Percentiles rank a stretch among this genome's conserved stretches.
phyloP scores from a whole-genome alignment of 2,113 vertebrate species.

The Morphnarchus princeps region DNA sequence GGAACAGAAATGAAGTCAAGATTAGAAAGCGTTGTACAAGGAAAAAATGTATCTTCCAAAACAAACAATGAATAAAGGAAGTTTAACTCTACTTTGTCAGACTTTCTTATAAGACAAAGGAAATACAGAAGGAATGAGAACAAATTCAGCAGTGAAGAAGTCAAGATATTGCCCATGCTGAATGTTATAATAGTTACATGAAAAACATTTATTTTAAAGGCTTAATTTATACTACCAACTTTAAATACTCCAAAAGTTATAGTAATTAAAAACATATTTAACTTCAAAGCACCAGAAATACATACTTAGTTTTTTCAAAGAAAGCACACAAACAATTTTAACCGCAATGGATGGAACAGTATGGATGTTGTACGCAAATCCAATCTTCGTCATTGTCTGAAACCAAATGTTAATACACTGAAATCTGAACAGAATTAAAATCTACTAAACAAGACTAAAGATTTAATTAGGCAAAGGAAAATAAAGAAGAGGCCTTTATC shows the following conservation, averaged over 20 bases:
- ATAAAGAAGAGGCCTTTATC: not conserved
- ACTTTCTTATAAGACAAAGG: not conserved
- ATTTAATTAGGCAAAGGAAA: not conserved
- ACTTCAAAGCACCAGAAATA: not conserved
- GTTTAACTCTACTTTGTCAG: not conserved
- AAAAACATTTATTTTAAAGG: not conserved
- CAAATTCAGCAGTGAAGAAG: not conserved
- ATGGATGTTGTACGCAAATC: not conserved
- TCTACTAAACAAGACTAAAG: not conserved
- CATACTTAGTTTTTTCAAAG: not conserved
- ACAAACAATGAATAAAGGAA: not conserved
- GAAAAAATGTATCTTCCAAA: not conserved
- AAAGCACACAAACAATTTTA: not conserved
- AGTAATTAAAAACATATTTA: not conserved
- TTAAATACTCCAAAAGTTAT: not conserved
- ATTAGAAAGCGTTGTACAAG: not conserved
- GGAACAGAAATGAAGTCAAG: not conserved
- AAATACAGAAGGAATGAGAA: not conserved
- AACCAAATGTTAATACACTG: not conserved
- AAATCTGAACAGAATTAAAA: not conserved
- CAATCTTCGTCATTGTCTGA: not conserved
- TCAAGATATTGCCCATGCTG: not conserved
- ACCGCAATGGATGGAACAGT: not conserved
- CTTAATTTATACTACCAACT: not conserved
- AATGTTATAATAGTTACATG: not conserved